phyloP scores from a whole-genome alignment of 2,888 invertebrate genomes.

The Aplocera efformata region DNA sequence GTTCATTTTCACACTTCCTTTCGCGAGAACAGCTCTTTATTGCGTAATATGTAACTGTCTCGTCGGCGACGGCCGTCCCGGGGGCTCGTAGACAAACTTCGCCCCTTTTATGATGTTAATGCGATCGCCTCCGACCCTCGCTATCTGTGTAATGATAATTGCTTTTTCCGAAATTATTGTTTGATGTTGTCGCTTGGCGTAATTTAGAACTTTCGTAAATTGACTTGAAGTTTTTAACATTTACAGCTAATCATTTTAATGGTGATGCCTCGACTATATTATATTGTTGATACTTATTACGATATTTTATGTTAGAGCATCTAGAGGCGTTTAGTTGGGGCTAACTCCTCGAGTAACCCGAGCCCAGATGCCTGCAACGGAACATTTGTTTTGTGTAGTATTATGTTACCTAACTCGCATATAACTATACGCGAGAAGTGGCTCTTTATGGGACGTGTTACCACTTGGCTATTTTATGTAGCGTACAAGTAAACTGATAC shows the following conservation, averaged over 20 bases:
- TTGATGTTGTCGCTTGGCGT: slow-evolving; percentile 71
- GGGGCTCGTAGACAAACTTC: slow-evolving; percentile 68
- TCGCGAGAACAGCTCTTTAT: slow-evolving; percentile 81
- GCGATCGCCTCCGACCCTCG: slow-evolving; percentile 74
- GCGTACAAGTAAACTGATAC: slow-evolving; percentile 8
- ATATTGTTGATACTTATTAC: slow-evolving; percentile 16
- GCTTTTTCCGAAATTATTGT: slow-evolving; percentile 79
- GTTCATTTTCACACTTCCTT: slow-evolving; percentile 81
- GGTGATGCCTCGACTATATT: slow-evolving; percentile 39
- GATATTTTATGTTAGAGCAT: slow-evolving; percentile 14
- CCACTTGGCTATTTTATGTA: slow-evolving; percentile 9
- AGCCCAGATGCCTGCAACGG: background rate
- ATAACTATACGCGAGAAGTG: slow-evolving; percentile 6
- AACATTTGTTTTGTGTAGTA: slow-evolving; percentile 3
- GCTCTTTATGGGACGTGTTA: slow-evolving; percentile 10
- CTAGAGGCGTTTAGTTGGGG: background rate
- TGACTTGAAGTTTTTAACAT: slow-evolving; percentile 54
- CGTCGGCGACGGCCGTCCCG: slow-evolving; percentile 71
- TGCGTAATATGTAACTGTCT: slow-evolving; percentile 80
- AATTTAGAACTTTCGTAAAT: slow-evolving; percentile 57
- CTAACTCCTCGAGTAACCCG: background rate
- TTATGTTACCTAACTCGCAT: slow-evolving; percentile 1
- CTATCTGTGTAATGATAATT: slow-evolving; percentile 78
- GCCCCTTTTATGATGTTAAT: slow-evolving; percentile 78
- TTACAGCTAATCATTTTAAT: slow-evolving; percentile 49